phyloP scores from a whole-genome alignment of 2,113 vertebrate genomes.

The Gymnogyps californianus region DNA sequence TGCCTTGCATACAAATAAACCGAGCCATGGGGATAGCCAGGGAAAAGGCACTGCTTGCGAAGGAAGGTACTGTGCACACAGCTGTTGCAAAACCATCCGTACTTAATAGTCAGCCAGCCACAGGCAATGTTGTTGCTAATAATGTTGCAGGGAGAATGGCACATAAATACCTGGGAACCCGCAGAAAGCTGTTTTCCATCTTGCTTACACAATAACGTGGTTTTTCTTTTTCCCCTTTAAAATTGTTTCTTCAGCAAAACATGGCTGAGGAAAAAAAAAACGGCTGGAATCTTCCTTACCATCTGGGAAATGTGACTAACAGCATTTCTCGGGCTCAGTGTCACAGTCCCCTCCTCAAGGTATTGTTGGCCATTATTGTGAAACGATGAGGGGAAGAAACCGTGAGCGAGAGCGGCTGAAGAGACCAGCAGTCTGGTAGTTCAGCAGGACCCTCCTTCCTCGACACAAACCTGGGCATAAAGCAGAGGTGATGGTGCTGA shows the following conservation, averaged over 20 bases:
- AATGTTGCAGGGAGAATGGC: background rate
- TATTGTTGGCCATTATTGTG: background rate
- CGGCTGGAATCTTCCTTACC: background rate
- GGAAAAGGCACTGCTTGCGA: background rate
- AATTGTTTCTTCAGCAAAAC: slow-evolving; percentile 5
- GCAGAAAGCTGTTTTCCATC: background rate
- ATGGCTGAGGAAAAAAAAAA: background rate
- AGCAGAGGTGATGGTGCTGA: background rate
- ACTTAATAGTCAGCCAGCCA: background rate
- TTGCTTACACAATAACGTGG: background rate
- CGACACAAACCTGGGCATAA: background rate
- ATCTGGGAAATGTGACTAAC: background rate
- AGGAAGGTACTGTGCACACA: background rate
- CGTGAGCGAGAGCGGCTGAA: accelerated
- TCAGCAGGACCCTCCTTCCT: background rate
- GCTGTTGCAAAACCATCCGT: background rate
- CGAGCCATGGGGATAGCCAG: background rate
- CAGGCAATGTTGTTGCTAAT: background rate
- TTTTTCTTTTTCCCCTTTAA: background rate
- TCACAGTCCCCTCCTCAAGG: background rate
- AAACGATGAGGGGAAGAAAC: background rate
- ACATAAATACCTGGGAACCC: background rate
- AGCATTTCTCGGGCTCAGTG: background rate
- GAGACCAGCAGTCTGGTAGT: background rate
- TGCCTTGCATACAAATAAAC: slow-evolving; percentile 43